Evolutionary conservation across 2,797 vertebrate species (phyloP).

Genomic region (Spea hammondii): DNA sequence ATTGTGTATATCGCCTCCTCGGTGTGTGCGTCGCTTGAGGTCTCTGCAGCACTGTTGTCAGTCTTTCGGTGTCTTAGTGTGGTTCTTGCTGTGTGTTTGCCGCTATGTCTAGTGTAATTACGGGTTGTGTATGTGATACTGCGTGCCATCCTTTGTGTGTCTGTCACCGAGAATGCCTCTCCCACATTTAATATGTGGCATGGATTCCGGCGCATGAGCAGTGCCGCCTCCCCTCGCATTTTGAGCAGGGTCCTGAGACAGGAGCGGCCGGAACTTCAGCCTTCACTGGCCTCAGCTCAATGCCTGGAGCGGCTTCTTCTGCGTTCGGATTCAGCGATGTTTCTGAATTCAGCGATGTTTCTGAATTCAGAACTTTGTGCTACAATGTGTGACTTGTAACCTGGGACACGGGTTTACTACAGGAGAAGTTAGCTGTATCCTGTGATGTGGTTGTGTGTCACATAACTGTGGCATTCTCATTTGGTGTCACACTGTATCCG

Average conservation of each 20-base stretch:
- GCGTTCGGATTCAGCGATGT: background rate
- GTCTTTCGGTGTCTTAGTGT: too few relatives aligned
- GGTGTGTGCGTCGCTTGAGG: too few relatives aligned
- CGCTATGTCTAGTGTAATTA: background rate
- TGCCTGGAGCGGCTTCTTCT: background rate
- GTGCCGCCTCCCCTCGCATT: background rate
- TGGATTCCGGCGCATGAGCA: conserved; percentile 22
- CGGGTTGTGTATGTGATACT: background rate
- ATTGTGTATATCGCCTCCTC: too few relatives aligned
- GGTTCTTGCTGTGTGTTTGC: background rate
- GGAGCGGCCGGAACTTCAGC: conserved; percentile 42
- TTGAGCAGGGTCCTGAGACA: background rate
- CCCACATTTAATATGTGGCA: background rate
- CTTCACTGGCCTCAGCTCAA: background rate
- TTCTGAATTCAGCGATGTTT: background rate
- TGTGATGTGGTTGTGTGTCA: too few relatives aligned
- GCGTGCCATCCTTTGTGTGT: background rate
- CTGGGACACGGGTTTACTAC: too few relatives aligned
- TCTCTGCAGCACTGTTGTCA: too few relatives aligned
- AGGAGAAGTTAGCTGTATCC: too few relatives aligned
- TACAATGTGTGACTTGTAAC: background rate
- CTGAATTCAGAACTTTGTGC: background rate
- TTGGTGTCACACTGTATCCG: background rate
- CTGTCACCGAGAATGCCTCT: background rate
- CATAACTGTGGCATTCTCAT: too few relatives aligned